Percentiles rank a stretch among this genome's conserved stretches.
phyloP scores from a whole-genome alignment of 2,797 vertebrate genomes.

The Hemibagrus guttatus region DNA sequence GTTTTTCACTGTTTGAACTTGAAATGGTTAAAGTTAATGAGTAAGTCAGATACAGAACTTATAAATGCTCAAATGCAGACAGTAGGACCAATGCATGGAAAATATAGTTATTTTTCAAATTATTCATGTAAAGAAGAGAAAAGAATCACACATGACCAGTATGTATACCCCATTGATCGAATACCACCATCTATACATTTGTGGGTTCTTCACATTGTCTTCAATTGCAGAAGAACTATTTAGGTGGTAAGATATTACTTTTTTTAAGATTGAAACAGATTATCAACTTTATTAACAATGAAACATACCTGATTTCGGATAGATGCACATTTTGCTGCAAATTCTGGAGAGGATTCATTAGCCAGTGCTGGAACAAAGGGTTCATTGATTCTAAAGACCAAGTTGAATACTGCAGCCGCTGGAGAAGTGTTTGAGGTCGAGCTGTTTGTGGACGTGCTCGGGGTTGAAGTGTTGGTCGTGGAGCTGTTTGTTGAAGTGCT shows the following conservation, averaged over 20 bases:
- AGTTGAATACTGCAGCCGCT: background rate
- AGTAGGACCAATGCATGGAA: too few species aligned
- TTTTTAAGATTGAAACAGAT: background rate
- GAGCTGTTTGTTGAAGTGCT: too few species aligned
- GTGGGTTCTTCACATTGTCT: too few species aligned
- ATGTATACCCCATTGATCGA: too few species aligned
- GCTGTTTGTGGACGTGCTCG: too few species aligned
- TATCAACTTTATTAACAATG: background rate
- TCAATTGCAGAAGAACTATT: background rate
- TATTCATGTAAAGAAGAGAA: background rate
- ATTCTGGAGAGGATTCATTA: background rate
- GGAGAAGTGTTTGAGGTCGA: too few species aligned
- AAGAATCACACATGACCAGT: background rate
- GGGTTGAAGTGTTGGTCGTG: too few species aligned
- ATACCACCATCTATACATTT: too few species aligned
- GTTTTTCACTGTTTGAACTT: too few species aligned
- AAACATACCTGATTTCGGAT: background rate
- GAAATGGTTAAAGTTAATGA: background rate
- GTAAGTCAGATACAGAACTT: background rate
- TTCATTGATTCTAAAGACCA: background rate
- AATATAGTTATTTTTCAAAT: background rate
- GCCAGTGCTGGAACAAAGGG: background rate
- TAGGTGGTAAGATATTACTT: too few species aligned
- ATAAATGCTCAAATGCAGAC: background rate
- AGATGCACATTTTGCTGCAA: background rate